These are phyloP conservation scores for Galbula dea DNA, from an alignment of 2,113 vertebrate genomes.

Conservation along the genomic window DNA sequence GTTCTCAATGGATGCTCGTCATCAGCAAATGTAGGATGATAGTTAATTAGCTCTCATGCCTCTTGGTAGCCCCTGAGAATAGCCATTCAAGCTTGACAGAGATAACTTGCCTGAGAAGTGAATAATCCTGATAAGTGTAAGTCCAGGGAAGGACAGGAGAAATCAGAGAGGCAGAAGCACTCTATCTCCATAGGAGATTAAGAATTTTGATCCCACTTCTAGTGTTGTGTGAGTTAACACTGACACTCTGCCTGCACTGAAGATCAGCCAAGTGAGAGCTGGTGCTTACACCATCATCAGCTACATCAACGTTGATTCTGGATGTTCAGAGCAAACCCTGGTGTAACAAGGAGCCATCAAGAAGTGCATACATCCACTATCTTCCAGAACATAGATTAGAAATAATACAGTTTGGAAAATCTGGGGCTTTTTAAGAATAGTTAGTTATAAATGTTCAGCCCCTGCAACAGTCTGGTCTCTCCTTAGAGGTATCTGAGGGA, in stretches of 20 bases:
- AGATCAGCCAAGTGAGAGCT: not conserved
- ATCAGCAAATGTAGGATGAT: slow-evolving; percentile 31
- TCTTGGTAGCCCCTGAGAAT: not conserved
- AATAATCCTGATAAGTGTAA: slow-evolving; percentile 33
- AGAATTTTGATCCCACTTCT: not conserved
- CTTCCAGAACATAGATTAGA: not conserved
- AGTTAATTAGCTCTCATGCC: slow-evolving; percentile 44
- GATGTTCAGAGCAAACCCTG: not conserved
- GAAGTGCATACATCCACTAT: not conserved
- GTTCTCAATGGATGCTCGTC: slow-evolving; percentile 10
- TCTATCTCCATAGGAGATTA: not conserved
- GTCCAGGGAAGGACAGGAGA: not conserved
- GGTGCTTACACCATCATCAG: not conserved
- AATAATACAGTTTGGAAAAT: not conserved
- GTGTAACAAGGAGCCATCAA: not conserved
- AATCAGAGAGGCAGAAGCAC: not conserved
- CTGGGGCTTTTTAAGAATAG: not conserved
- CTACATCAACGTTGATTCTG: rapidly evolving
- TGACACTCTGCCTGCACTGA: not conserved
- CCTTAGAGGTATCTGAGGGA: not conserved
- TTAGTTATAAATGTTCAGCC: not conserved
- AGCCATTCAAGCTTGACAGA: slow-evolving; percentile 45
- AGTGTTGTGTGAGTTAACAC: not conserved
- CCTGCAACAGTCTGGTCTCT: not conserved
- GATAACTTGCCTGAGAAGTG: slow-evolving; percentile 1